Conservation (phyloP, 2,797 vertebrate genomes). For the Vultur gryphus region DNA sequence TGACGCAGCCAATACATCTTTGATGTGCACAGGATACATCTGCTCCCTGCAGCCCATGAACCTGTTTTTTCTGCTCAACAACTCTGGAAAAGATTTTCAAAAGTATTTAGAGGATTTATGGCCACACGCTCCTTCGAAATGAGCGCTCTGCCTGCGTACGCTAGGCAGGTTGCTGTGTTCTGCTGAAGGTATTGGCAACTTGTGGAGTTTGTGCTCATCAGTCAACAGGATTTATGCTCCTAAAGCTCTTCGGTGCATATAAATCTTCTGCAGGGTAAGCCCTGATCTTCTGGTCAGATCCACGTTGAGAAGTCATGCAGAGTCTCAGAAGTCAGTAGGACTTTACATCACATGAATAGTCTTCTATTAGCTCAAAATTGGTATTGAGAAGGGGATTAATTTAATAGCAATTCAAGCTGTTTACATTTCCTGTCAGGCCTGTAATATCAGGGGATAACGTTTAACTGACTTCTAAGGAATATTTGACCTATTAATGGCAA, state of each 20-base stretch:
- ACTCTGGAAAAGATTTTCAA: background rate
- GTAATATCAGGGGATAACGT: background rate
- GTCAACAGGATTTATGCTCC: background rate
- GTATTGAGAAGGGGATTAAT: background rate
- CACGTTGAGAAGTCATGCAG: background rate
- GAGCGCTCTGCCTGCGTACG: accelerated
- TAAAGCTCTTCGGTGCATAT: background rate
- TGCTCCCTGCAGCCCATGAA: background rate
- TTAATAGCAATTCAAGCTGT: background rate
- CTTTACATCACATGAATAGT: background rate
- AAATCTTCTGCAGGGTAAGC: background rate
- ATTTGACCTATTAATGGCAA: background rate
- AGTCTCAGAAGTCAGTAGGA: background rate
- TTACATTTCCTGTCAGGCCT: background rate
- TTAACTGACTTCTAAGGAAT: background rate
- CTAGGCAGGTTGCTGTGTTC: background rate
- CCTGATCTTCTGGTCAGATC: background rate
- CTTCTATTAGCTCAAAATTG: background rate
- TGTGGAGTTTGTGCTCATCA: background rate
- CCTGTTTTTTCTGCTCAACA: background rate
- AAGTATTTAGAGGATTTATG: slow-evolving; percentile 31
- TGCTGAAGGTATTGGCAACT: background rate
- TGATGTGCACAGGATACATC: background rate
- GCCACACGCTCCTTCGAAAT: background rate
- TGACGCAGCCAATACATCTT: background rate